These are phyloP conservation scores for Embidobia sp. DNA, from an alignment of 2,888 invertebrate species.

Conservation along the genomic window DNA sequence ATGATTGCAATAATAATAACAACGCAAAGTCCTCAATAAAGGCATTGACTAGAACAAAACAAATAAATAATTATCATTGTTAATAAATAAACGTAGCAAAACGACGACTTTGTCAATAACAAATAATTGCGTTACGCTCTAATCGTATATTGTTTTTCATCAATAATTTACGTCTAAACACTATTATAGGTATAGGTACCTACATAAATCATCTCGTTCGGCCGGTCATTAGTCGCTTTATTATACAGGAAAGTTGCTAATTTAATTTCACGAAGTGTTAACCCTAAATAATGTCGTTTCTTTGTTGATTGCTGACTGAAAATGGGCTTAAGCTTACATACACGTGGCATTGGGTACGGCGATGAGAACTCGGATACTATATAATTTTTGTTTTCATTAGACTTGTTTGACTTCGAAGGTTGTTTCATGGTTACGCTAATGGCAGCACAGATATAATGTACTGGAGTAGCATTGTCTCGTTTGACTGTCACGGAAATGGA, in stretches of 20 bases:
- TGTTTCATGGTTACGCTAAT: slow-evolving; percentile 72
- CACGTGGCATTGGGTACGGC: slow-evolving; percentile 60
- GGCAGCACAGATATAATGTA: slow-evolving; percentile 75
- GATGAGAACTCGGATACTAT: slow-evolving; percentile 68
- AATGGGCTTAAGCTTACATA: slow-evolving; percentile 71
- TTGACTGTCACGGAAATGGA: slow-evolving; percentile 5
- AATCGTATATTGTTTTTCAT: slow-evolving; percentile 67
- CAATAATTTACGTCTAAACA: slow-evolving; percentile 71
- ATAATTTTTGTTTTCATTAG: slow-evolving; percentile 63
- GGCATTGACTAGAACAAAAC: slow-evolving; percentile 63
- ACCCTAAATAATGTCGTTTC: slow-evolving; percentile 73
- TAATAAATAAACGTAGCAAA: slow-evolving; percentile 55
- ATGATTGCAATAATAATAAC: slow-evolving; percentile 40
- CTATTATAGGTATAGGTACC: slow-evolving; percentile 68
- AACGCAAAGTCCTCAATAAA: slow-evolving; percentile 62
- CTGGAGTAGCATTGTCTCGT: slow-evolving; percentile 67
- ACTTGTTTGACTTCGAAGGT: slow-evolving; percentile 71
- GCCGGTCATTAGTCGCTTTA: slow-evolving; percentile 72
- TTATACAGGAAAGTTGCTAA: slow-evolving; percentile 77
- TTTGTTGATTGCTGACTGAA: slow-evolving; percentile 66
- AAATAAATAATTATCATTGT: slow-evolving; percentile 54
- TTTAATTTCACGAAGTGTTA: slow-evolving; percentile 71
- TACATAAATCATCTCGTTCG: slow-evolving; percentile 69
- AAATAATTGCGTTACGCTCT: slow-evolving; percentile 75
- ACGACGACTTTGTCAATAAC: slow-evolving; percentile 70